These are phyloP conservation scores for Neofelis nebulosa DNA, from an alignment of 2,113 vertebrate species.

Conservation along the genomic window DNA sequence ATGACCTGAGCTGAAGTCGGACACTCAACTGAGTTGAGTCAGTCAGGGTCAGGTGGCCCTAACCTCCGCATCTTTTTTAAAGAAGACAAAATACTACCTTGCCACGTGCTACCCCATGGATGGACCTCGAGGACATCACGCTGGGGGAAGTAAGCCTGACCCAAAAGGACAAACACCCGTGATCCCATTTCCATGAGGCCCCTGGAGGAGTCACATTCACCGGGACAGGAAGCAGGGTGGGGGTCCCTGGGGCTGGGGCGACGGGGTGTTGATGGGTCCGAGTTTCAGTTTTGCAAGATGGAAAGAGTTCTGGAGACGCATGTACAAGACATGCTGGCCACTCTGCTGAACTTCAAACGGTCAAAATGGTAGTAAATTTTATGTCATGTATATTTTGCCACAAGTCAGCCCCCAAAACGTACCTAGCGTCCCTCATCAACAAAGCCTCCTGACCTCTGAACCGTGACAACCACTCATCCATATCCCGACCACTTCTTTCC, in stretches of 20 bases:
- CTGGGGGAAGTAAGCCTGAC: neutral
- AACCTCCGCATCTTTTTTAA: neutral
- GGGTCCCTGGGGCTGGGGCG: accelerated
- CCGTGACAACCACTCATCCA: neutral
- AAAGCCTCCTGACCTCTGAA: neutral
- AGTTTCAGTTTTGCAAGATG: neutral
- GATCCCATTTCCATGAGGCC: accelerated
- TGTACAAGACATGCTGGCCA: no score
- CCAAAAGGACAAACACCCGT: neutral
- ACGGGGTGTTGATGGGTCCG: accelerated
- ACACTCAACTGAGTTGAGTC: no score
- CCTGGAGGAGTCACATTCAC: neutral
- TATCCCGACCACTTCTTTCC: neutral
- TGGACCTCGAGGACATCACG: neutral
- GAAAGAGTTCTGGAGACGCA: neutral
- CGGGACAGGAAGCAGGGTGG: neutral
- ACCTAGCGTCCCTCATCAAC: neutral
- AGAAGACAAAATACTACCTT: neutral
- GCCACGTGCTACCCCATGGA: neutral
- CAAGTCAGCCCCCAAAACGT: no score
- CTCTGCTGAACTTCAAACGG: neutral
- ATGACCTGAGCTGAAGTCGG: no score
- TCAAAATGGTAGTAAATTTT: neutral
- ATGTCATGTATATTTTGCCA: neutral
- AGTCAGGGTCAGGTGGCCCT: no score